Evolutionary conservation across 1,140 invertebrate genomes (phyloP).

Genomic region (Temnothorax nylanderi): DNA sequence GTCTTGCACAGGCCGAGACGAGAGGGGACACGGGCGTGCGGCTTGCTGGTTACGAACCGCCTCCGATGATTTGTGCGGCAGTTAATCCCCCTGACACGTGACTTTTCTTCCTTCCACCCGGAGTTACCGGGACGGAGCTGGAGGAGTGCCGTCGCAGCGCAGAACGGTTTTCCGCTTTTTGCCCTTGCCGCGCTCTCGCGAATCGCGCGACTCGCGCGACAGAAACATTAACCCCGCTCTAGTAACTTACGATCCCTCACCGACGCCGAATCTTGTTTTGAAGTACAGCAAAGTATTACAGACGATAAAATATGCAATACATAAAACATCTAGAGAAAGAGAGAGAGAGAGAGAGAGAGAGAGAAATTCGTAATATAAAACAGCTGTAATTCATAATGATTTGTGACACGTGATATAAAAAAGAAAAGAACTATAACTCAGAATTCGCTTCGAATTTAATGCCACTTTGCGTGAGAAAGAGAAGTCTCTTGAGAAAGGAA

Average conservation of each 20-base stretch:
- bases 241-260: background rate
- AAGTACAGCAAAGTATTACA: background rate
- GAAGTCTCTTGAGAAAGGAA: background rate
- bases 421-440: background rate
- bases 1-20: background rate
- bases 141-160: background rate
- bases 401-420: background rate
- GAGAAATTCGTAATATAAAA: background rate
- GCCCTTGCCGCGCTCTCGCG: constrained; percentile 12
- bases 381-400: background rate
- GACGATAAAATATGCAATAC: constrained; percentile 11
- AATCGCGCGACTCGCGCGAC: background rate
- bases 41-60: constrained; percentile 33
- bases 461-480: background rate
- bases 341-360: background rate
- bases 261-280: constrained; percentile 1
- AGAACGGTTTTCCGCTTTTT: constrained; percentile 40
- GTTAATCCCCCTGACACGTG: constrained; percentile 62
- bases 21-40: background rate
- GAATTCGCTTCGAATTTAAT: background rate
- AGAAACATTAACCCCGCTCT: constrained; percentile 27
- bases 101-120: constrained; percentile 31
- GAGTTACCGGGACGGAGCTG: background rate
- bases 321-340: background rate
- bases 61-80: constrained; percentile 62